Conservation (phyloP, 2,797 vertebrate genomes). For the Malacoraja senta region DNA sequence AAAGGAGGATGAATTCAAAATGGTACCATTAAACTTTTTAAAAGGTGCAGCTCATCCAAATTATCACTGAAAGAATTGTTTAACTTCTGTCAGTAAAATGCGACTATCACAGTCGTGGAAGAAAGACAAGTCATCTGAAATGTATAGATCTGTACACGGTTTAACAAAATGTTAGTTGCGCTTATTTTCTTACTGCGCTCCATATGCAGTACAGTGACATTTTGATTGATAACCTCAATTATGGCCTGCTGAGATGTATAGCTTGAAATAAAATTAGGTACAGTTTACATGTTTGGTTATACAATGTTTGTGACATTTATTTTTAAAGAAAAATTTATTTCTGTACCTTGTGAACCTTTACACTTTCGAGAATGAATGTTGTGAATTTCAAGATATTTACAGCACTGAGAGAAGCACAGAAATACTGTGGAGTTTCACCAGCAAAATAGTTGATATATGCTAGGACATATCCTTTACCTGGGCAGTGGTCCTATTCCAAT, state of each 20-base stretch:
- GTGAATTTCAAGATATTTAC: neutral
- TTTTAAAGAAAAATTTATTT: neutral
- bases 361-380: neutral
- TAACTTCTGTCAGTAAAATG: neutral
- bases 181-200: neutral
- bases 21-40: slow-evolving; percentile 1
- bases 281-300: neutral
- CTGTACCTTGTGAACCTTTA: neutral
- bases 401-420: neutral
- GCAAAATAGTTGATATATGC: neutral
- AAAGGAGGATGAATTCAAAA: neutral
- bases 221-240: slow-evolving; percentile 26
- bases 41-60: neutral
- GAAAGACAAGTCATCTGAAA: neutral
- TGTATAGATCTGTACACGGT: neutral
- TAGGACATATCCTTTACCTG: neutral
- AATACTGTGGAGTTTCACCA: neutral
- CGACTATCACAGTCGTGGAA: neutral
- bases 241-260: slow-evolving; percentile 16
- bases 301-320: neutral
- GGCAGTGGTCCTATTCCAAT: neutral
- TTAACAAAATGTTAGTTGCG: slow-evolving; percentile 4
- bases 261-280: slow-evolving; percentile 17
- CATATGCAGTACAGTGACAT: neutral
- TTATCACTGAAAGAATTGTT: neutral